A percentile compares a stretch with the other conserved stretches of the same genome.
These are phyloP conservation scores for Rotaria socialis DNA, from an alignment of 2,888 invertebrate species.

Conservation along the genomic window DNA sequence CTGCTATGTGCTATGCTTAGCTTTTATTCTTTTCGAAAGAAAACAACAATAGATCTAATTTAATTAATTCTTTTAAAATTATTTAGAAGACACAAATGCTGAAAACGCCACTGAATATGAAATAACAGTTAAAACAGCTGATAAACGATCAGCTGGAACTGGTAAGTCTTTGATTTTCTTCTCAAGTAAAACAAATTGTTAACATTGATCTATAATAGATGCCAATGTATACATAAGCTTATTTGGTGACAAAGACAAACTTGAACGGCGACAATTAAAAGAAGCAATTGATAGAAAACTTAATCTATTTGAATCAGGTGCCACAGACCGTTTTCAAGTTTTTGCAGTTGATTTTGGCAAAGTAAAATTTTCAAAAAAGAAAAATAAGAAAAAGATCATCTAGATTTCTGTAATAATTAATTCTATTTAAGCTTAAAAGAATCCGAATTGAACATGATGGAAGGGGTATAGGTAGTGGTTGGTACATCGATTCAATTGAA, in stretches of 20 bases:
- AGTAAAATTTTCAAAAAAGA: not conserved
- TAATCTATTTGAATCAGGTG: conserved; percentile 41
- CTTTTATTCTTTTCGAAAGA: not conserved
- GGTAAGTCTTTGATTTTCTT: not conserved
- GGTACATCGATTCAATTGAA: conserved; percentile 41
- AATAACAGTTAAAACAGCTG: conserved; percentile 32
- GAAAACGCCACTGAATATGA: conserved; percentile 36
- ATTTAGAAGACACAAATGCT: not conserved
- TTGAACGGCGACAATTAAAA: conserved; percentile 15
- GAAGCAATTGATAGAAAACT: not conserved
- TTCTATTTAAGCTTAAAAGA: not conserved
- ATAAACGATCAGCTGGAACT: conserved; percentile 43
- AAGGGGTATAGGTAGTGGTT: conserved; percentile 41
- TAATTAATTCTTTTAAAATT: not conserved
- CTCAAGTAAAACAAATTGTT: not conserved
- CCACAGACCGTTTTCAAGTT: conserved; percentile 31
- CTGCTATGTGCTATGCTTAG: not conserved
- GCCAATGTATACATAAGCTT: conserved; percentile 39
- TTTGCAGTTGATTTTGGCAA: conserved; percentile 33
- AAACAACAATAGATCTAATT: not conserved
- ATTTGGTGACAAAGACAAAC: conserved; percentile 39
- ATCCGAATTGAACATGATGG: conserved; percentile 45
- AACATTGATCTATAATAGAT: not conserved
- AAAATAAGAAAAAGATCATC: not conserved
- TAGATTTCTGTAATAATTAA: not conserved